phyloP scores from a whole-genome alignment of 2,797 vertebrate species.

The Pseudotriccus pelzelni region DNA sequence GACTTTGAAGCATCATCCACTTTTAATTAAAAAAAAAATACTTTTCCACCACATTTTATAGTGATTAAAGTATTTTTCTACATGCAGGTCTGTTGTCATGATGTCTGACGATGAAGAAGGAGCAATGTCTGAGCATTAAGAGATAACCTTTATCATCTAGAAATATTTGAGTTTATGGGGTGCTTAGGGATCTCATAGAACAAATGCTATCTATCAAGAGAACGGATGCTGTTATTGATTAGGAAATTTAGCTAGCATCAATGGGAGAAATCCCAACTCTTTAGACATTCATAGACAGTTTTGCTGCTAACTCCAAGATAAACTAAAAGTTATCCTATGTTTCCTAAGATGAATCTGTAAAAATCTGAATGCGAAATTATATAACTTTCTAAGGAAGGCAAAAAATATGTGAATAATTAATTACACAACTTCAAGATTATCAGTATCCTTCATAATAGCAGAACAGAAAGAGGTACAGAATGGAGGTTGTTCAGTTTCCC shows the following conservation, averaged over 20 bases:
- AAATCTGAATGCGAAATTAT: neutral
- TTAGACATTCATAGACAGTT: neutral
- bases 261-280: neutral
- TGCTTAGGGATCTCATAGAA: neutral
- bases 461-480: neutral
- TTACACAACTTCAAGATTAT: neutral
- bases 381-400: neutral
- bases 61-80: neutral
- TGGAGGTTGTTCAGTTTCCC: neutral
- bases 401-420: neutral
- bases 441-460: neutral
- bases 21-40: neutral
- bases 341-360: neutral
- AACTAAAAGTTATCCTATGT: neutral
- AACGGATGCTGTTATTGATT: neutral
- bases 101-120: neutral
- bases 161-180: neutral
- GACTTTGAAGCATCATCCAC: neutral
- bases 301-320: neutral
- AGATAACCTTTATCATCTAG: neutral
- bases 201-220: neutral
- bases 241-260: neutral
- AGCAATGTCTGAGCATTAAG: neutral
- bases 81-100: neutral
- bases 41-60: neutral